phyloP scores from a whole-genome alignment of 2,113 vertebrate species.

The Rhynchopsitta pachyrhyncha region DNA sequence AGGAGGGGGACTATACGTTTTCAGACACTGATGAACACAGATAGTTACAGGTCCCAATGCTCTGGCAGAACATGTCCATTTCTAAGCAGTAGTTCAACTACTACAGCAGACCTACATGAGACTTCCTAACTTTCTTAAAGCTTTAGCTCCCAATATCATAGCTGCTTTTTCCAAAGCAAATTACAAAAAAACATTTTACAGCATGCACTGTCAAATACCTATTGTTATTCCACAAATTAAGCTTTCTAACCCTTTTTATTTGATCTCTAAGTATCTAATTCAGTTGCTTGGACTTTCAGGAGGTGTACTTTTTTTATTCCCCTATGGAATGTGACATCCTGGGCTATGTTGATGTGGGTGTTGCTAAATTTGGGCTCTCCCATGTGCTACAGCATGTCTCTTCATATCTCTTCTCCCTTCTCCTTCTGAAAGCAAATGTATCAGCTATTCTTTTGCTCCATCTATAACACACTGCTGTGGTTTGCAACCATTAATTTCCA shows the following conservation, averaged over 20 bases:
- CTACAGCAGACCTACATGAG: not conserved
- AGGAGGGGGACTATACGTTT: accelerated
- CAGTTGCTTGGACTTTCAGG: not conserved
- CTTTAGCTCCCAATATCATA: not conserved
- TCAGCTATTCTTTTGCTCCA: not conserved
- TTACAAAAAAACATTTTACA: not conserved
- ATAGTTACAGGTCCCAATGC: not conserved
- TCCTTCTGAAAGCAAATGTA: not conserved
- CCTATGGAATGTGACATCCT: not conserved
- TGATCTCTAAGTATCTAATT: not conserved
- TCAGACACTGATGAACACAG: not conserved
- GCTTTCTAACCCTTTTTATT: not conserved
- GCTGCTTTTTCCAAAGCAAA: not conserved
- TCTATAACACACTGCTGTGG: not conserved
- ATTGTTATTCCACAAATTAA: not conserved
- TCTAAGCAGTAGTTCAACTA: not conserved
- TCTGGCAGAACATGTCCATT: accelerated
- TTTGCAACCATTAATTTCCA: not conserved
- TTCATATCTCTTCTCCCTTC: not conserved
- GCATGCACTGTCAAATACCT: not conserved
- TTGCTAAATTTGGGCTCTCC: not conserved
- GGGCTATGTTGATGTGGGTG: accelerated
- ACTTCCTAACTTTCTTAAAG: not conserved
- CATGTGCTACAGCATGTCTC: not conserved
- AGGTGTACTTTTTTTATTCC: not conserved